Base-by-base conservation (phyloP, 2,888 invertebrate genomes). In the Tetramorium bicarinatum region DNA sequence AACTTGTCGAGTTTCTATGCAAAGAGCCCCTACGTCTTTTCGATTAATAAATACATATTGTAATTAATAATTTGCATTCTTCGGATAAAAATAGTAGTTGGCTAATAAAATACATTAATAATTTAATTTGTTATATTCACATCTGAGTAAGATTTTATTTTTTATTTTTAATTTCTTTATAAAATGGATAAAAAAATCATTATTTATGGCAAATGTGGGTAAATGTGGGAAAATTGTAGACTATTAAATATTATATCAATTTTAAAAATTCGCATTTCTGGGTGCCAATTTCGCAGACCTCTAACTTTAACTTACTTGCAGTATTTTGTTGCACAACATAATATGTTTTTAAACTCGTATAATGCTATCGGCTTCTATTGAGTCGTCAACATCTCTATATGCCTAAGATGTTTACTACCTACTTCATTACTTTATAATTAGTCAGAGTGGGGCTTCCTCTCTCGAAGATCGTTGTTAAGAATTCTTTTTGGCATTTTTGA, bases 311-410 rank as follows among this genome's bases (percentile, higher is more conserved):
- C 29, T 34, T 34, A 4, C 29, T 34, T n/a, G 61, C 8, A 6
- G 29, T 34, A 25, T 6, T 41, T 38, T 9, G 54, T 38, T 72
- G 21, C 29, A 34, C 34, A 13, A 2, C 41, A n/a, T 21, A 15
- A 47, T 29, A 25, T 29, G n/a, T 34, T 7, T 29, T 3, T 38
- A 74, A 18, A 6, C 18, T 56, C 56, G 25, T 38, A 41, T 49
- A 64, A 52, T 3, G 21, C 49, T 13, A 25, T 54, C 41, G 25
- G 25, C 13, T 77, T 77, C 13, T 41, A 13, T 38, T 25, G 7
- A 41, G 25, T 54, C 25, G 67, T 77, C 77, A 67, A 67, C 77
- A 77, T 64, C 67, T n/a, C 67, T 54, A 25, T 15, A 29, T 67
- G 34, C 15, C n/a, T 67, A 54, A 49, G 21, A n/a, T 54, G 67